phyloP scores from a whole-genome alignment of 2,113 vertebrate genomes.

The Anseranas semipalmata region DNA sequence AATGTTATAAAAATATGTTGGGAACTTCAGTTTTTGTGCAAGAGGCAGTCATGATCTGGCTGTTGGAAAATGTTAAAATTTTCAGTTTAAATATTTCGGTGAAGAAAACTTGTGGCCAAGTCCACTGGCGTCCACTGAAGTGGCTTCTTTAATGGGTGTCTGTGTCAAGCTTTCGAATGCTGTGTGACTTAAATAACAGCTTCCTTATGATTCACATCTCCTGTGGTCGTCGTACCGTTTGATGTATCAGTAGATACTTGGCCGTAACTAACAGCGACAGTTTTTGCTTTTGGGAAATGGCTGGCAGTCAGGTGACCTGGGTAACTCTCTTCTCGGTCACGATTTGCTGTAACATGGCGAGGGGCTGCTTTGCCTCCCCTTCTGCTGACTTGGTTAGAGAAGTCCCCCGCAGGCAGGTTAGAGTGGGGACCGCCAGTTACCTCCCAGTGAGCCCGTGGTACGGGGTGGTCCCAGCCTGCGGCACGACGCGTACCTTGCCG shows the following conservation, averaged over 20 bases:
- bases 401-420: neutral
- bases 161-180: neutral
- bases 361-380: neutral
- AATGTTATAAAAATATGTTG: neutral
- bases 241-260: neutral
- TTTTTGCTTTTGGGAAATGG: neutral
- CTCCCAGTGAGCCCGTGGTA: neutral
- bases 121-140: rapidly evolving
- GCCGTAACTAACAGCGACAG: neutral
- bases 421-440: neutral
- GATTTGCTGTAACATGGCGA: neutral
- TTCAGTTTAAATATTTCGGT: neutral
- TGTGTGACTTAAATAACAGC: neutral
- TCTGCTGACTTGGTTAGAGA: neutral
- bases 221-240: neutral
- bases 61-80: neutral
- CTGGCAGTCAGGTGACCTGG: neutral
- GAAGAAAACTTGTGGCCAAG: neutral
- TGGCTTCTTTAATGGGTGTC: neutral
- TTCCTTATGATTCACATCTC: neutral
- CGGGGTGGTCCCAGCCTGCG: rapidly evolving
- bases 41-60: neutral
- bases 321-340: neutral
- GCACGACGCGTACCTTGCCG: neutral
- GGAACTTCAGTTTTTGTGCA: neutral